A percentile compares a stretch with the other conserved stretches of the same genome.
Evolutionary conservation across 30 jellyfish, hydroid and myxozoan genomes (phyloP).

Genomic region (Turritopsis rubra): DNA sequence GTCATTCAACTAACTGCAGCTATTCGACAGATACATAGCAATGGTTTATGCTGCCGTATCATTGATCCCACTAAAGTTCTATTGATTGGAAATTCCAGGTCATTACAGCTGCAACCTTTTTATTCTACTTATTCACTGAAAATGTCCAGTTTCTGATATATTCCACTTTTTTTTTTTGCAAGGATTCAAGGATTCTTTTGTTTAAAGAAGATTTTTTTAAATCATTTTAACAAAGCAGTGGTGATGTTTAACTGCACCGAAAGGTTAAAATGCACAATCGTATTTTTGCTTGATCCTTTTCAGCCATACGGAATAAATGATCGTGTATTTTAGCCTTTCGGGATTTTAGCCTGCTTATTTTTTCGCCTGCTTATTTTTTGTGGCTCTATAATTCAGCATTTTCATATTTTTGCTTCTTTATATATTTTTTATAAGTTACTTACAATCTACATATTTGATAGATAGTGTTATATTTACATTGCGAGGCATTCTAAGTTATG

Average conservation of each 20-base stretch:
- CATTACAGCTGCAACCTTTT: neutral
- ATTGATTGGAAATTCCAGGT: conserved; percentile 89
- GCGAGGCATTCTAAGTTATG: neutral
- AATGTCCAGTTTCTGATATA: neutral
- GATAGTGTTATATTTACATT: no score
- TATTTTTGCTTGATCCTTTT: neutral
- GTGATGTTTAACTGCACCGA: no score
- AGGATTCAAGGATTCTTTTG: neutral
- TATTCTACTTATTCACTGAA: neutral
- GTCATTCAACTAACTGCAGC: conserved; percentile 88
- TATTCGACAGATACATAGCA: conserved; percentile 67
- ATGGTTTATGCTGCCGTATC: conserved; percentile 72
- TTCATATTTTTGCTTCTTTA: no score
- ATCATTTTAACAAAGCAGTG: no score
- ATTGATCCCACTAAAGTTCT: conserved; percentile 78
- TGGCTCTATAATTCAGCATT: no score
- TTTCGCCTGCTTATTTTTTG: no score
- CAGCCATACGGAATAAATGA: no score
- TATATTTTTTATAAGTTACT: no score
- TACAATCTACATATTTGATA: no score
- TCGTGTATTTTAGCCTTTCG: no score
- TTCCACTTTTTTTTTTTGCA: neutral
- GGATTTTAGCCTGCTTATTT: no score
- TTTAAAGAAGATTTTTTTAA: neutral
- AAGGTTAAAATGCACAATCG: no score